Conservation (phyloP, 2,797 vertebrate species). For the Hydrolagus colliei region DNA sequence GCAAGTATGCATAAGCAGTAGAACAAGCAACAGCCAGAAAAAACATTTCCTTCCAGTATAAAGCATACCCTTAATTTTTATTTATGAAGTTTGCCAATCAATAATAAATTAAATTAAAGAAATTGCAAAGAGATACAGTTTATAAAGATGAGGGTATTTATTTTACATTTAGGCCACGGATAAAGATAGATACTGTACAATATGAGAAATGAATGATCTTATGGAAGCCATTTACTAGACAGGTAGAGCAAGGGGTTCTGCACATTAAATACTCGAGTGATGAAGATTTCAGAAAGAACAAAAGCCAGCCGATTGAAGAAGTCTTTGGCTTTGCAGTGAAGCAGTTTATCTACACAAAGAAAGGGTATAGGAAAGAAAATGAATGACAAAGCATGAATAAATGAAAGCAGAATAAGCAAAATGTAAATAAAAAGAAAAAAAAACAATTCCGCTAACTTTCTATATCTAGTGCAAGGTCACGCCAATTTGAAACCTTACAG, state of each 20-base stretch:
- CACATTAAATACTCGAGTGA: slow-evolving; percentile 57
- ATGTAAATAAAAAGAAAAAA: slow-evolving; percentile 11
- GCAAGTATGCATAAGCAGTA: not conserved
- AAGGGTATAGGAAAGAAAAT: not conserved
- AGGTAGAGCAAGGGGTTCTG: slow-evolving; percentile 52
- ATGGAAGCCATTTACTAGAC: slow-evolving; percentile 51
- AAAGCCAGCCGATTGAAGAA: slow-evolving; percentile 69
- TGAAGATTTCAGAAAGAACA: slow-evolving; percentile 68
- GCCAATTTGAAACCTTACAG: not conserved
- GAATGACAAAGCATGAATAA: not conserved
- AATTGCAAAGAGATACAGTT: slow-evolving; percentile 53
- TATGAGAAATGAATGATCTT: slow-evolving; percentile 34
- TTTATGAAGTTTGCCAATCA: not conserved
- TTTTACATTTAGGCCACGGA: slow-evolving; percentile 77
- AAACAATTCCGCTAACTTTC: not conserved
- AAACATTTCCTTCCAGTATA: not conserved
- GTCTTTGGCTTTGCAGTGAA: slow-evolving; percentile 77
- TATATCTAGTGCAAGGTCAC: not conserved
- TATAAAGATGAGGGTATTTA: slow-evolving; percentile 66
- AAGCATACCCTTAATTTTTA: not conserved
- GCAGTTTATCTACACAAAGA: slow-evolving; percentile 78
- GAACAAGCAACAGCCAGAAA: not conserved
- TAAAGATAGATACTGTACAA: slow-evolving; percentile 79
- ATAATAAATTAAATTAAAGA: slow-evolving; percentile 57
- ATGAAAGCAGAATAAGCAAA: not conserved